Base-by-base conservation (phyloP, 2,888 invertebrate genomes). In the Phyllotreta striolata region DNA sequence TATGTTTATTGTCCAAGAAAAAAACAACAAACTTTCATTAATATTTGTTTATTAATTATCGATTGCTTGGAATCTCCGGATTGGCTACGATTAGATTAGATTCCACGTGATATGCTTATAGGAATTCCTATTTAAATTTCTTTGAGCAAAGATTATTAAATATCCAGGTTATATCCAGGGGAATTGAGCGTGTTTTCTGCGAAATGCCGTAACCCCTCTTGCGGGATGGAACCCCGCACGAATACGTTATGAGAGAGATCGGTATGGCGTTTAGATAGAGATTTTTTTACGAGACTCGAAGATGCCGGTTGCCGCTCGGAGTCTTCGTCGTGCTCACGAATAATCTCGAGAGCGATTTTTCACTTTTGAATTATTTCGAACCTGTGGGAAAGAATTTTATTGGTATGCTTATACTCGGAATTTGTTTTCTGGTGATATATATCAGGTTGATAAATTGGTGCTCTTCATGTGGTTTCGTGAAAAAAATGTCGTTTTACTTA, bases 181-280 rank as follows among this genome's bases (percentile, higher is more conserved):
- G 24, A 24, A 4, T 24, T 24, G 24, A 24, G 24, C 24, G 24
- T 24, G 24, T 24, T 24, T 24, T 24, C 24, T n/a, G 10, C 1
- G 14, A 6, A 49, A 9, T 35, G 49, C 10, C 49, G 35, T 49
- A 49, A 49, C 49, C 47, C 49, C 9, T 49, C 49, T 9, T 8
- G n/a, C 49, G 4, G 5, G 10, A 34, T 35, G 7, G 7, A 12
- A 49, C 47, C 24, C 47, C 34, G n/a, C 34, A 14, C 47, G 49
- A 64, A 64, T 64, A 52, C 60, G 63, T 63, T 55, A 62, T 64
- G 60, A 52, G 61, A 52, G 55, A 64, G 60, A 60, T 64, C 60
- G 64, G 60, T 55, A 51, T 55, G 39, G 59, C 60, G 56, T 64
- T 64, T 60, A 56, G 59, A 58, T 58, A 52, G 56, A 58, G 54